These are phyloP conservation scores for Mesocricetus auratus DNA, from an alignment of 2,113 vertebrate genomes.

Conservation along the genomic window DNA sequence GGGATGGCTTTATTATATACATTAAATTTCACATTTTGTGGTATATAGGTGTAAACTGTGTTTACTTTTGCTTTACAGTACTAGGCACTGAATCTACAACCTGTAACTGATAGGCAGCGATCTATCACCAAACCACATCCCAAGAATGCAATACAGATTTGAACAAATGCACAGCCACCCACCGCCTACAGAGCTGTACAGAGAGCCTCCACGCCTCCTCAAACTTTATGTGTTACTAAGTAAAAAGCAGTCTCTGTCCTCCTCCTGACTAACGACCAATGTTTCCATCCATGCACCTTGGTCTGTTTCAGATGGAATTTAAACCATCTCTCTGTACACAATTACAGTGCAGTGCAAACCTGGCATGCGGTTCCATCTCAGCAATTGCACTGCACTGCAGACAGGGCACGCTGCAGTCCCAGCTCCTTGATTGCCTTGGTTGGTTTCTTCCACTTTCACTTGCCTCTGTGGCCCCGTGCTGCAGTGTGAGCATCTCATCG, in stretches of 20 bases:
- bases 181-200: not conserved
- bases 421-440: not conserved
- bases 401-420: too few relatives aligned
- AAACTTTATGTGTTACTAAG: not conserved
- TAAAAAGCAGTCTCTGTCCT: not conserved
- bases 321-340: not conserved
- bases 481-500: too few relatives aligned
- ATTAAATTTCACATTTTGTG: not conserved
- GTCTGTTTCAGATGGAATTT: not conserved
- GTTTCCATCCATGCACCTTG: not conserved
- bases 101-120: not conserved
- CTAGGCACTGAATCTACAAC: not conserved
- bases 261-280: not conserved
- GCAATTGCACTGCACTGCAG: too few relatives aligned
- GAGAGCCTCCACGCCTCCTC: not conserved
- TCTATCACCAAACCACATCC: not conserved
- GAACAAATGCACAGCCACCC: not conserved
- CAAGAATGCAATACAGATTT: not conserved
- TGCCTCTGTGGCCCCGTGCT: too few relatives aligned
- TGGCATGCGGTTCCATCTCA: too few relatives aligned
- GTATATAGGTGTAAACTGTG: not conserved
- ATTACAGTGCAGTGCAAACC: not conserved
- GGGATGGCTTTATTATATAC: not conserved
- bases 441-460: too few relatives aligned
- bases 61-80: not conserved